phyloP scores from a whole-genome alignment of 2,888 invertebrate species.

The Sympetrum striolatum region DNA sequence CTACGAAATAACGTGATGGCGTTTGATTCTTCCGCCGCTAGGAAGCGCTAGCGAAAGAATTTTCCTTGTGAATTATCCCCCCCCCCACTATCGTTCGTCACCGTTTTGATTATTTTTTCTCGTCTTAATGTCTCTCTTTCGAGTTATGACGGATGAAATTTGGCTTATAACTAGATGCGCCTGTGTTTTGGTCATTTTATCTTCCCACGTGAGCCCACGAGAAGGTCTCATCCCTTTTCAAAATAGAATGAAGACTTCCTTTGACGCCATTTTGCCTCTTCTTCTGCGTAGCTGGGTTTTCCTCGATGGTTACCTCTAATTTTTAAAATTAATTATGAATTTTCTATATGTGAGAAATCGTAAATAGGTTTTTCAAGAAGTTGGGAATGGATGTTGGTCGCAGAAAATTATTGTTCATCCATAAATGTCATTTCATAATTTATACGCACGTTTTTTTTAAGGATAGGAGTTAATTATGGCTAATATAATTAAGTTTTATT shows the following conservation, averaged over 20 bases:
- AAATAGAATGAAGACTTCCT: neutral
- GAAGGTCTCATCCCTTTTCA: neutral
- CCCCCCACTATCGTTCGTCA: neutral
- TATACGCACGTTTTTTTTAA: too few relatives aligned
- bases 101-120: neutral
- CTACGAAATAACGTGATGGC: neutral
- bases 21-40: slow-evolving; percentile 10
- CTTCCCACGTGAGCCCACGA: too few relatives aligned
- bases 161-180: neutral
- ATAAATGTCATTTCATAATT: too few relatives aligned
- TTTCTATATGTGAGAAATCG: too few relatives aligned
- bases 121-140: neutral
- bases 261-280: neutral
- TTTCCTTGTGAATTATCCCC: neutral
- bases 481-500: too few relatives aligned
- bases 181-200: too few relatives aligned
- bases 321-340: too few relatives aligned
- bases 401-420: too few relatives aligned
- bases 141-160: neutral
- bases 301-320: neutral
- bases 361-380: too few relatives aligned
- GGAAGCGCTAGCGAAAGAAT: slow-evolving; percentile 10
- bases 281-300: neutral
- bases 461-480: too few relatives aligned
- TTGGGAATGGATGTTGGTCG: too few relatives aligned